Evolutionary conservation across 2,888 invertebrate species (phyloP).

Genomic region (Zhengitettix transpicula): DNA sequence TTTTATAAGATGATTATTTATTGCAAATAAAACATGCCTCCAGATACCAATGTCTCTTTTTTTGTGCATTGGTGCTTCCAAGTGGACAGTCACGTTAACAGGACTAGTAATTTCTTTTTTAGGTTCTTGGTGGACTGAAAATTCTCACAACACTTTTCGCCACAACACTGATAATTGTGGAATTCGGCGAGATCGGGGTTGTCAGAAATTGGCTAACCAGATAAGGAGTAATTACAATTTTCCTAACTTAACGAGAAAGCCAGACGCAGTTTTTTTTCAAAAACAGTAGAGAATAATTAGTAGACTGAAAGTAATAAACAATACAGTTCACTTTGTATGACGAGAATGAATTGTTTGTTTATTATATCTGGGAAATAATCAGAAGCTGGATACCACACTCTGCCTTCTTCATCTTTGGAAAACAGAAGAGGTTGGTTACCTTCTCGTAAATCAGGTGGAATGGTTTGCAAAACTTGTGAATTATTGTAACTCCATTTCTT

Average conservation of each 20-base stretch:
- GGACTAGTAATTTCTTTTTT: background rate
- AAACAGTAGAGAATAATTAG: too few relatives aligned
- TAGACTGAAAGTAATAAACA: too few relatives aligned
- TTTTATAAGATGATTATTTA: slow-evolving; percentile 33
- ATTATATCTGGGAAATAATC: too few relatives aligned
- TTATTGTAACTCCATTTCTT: too few relatives aligned
- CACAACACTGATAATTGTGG: background rate
- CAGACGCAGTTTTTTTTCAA: slow-evolving; percentile 50
- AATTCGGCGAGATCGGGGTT: background rate
- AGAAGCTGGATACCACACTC: too few relatives aligned
- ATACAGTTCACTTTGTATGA: too few relatives aligned
- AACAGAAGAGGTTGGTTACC: too few relatives aligned
- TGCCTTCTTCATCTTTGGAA: too few relatives aligned
- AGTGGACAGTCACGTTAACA: slow-evolving; percentile 40
- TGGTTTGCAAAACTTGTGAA: too few relatives aligned
- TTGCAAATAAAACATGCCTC: slow-evolving; percentile 36
- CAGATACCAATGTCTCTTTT: background rate
- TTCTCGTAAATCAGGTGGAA: too few relatives aligned
- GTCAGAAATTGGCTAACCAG: slow-evolving; percentile 6
- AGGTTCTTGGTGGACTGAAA: background rate
- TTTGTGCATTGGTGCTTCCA: slow-evolving; percentile 33
- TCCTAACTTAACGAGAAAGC: slow-evolving; percentile 45
- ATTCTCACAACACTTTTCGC: background rate
- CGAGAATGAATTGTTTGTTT: too few relatives aligned
- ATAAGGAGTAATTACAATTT: slow-evolving; percentile 50